Evolutionary conservation across 2,113 vertebrate species (phyloP).

Genomic region (Fregetta grallaria): DNA sequence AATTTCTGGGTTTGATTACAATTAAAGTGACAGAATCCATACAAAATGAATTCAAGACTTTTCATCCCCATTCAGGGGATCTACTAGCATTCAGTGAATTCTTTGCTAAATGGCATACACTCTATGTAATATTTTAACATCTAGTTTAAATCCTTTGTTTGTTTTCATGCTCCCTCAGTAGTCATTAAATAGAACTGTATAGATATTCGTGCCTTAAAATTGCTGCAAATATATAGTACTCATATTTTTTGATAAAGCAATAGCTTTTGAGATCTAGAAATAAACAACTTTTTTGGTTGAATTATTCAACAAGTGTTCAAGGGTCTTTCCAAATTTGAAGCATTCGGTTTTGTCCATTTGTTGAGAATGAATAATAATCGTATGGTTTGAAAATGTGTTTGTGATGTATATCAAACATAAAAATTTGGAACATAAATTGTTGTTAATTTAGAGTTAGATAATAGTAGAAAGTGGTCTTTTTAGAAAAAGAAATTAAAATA

Average conservation of each 20-base stretch:
- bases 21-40: neutral
- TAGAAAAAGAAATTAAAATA: neutral
- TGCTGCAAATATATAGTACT: neutral
- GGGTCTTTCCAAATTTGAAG: neutral
- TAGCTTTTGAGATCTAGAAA: neutral
- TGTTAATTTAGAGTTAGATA: neutral
- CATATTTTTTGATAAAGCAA: neutral
- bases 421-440: neutral
- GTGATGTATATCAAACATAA: neutral
- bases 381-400: neutral
- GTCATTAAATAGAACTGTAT: neutral
- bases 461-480: neutral
- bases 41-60: neutral
- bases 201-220: neutral
- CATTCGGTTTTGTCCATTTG: neutral
- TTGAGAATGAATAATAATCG: neutral
- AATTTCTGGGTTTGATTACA: neutral
- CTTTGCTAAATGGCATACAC: neutral
- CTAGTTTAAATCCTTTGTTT: neutral
- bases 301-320: neutral
- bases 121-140: neutral
- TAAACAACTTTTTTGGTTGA: neutral
- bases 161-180: neutral
- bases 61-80: neutral
- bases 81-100: neutral